A percentile compares a stretch with the other conserved stretches of the same genome.
phyloP scores from a whole-genome alignment of 2,888 invertebrate species.

The Ganaspis brasiliensis region DNA sequence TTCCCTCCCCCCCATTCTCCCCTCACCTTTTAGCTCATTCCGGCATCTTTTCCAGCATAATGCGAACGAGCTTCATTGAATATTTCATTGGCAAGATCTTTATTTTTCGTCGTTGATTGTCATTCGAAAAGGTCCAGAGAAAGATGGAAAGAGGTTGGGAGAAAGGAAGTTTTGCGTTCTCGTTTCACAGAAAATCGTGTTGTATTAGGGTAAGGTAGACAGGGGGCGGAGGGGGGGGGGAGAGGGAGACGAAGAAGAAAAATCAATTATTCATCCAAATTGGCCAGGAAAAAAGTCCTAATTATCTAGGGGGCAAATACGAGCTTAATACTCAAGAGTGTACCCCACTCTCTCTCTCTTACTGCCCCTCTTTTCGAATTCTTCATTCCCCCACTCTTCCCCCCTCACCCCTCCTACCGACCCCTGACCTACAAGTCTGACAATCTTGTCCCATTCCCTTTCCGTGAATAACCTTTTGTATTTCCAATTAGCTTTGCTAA shows the following conservation, averaged over 20 bases:
- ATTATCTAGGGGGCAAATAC: constrained; percentile 80
- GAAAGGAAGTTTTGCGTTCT: constrained; percentile 22
- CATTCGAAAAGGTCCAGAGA: constrained; percentile 75
- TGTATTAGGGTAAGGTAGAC: constrained; percentile 43
- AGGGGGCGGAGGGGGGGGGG: constrained; percentile 58
- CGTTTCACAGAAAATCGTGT: constrained; percentile 54
- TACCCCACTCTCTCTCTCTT: constrained; percentile 62
- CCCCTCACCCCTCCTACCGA: constrained; percentile 44
- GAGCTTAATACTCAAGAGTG: constrained; percentile 78
- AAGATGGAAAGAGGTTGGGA: constrained; percentile 62
- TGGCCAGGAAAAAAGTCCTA: constrained; percentile 80
- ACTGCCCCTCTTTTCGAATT: constrained; percentile 39
- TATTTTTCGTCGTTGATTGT: constrained; percentile 77
- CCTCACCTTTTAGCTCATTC: constrained; percentile 62
- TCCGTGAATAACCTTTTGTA: constrained; percentile 81
- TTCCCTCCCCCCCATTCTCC: constrained; percentile 45
- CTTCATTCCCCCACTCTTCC: constrained; percentile 26
- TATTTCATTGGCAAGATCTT: constrained; percentile 77
- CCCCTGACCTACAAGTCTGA: constrained; percentile 63
- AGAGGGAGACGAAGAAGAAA: constrained; percentile 66
- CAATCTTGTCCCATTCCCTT: constrained; percentile 68
- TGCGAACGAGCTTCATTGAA: constrained; percentile 71
- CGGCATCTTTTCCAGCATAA: constrained; percentile 63
- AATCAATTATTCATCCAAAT: constrained; percentile 81
- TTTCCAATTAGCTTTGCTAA: constrained; percentile 81